phyloP scores from a whole-genome alignment of 2,113 vertebrate genomes.

The Maccullochella peelii region DNA sequence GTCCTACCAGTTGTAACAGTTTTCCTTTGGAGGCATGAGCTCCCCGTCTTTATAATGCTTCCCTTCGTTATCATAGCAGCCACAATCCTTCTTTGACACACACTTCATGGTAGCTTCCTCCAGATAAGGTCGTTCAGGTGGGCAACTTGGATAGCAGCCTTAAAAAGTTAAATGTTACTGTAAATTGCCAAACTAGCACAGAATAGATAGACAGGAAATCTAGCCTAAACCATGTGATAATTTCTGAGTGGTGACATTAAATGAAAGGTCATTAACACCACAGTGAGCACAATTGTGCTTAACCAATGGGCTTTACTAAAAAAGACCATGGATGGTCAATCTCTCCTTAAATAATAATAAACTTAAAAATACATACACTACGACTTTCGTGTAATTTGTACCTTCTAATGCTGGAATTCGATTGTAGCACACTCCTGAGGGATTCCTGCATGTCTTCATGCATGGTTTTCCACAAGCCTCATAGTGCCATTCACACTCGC shows the following conservation, averaged over 20 bases:
- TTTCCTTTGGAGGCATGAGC: slow-evolving; percentile 74
- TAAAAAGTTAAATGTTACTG: slow-evolving; percentile 16
- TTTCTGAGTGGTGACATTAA: background rate
- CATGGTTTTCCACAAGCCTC: slow-evolving; percentile 88
- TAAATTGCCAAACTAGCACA: background rate
- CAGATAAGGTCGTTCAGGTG: slow-evolving; percentile 84
- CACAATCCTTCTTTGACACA: slow-evolving; percentile 81
- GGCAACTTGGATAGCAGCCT: slow-evolving; percentile 94
- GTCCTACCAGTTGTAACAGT: slow-evolving; percentile 88
- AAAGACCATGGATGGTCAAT: background rate
- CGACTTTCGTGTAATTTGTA: slow-evolving; percentile 57
- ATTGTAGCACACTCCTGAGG: slow-evolving; percentile 85
- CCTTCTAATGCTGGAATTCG: slow-evolving; percentile 89
- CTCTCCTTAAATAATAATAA: background rate
- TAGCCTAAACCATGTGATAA: background rate
- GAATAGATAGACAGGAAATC: background rate
- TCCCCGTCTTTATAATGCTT: slow-evolving; percentile 82
- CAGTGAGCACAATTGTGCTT: background rate
- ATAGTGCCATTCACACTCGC: slow-evolving; percentile 93
- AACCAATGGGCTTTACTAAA: background rate
- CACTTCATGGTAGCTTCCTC: slow-evolving; percentile 90
- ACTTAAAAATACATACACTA: background rate
- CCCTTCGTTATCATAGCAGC: slow-evolving; percentile 83
- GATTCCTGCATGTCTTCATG: slow-evolving; percentile 91
- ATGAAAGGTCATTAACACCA: background rate